Conservation (phyloP, 2,113 vertebrate genomes). For the Pseudonaja textilis region DNA sequence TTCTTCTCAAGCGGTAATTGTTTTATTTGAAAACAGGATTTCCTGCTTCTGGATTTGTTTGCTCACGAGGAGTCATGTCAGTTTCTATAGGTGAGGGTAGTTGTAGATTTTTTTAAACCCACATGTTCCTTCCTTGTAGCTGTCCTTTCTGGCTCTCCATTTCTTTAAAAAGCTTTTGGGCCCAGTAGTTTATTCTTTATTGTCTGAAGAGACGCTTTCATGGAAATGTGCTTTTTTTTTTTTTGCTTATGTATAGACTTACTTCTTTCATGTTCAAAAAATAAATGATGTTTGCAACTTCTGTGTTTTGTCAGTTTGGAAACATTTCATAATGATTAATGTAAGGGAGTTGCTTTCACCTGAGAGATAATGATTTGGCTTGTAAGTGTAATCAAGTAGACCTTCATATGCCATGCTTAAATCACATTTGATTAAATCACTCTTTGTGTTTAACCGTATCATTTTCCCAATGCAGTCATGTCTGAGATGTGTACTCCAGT, state of each 20-base stretch:
- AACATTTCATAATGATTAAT: neutral
- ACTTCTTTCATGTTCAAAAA: constrained; percentile 32
- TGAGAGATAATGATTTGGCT: neutral
- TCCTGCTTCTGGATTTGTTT: neutral
- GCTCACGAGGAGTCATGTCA: constrained; percentile 2
- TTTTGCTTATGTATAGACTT: constrained; percentile 34
- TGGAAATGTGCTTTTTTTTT: constrained; percentile 5
- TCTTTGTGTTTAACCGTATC: neutral
- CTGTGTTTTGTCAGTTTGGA: constrained; percentile 14
- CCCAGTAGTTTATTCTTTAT: constrained; percentile 14
- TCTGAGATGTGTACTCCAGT: neutral
- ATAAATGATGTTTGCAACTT: constrained; percentile 29
- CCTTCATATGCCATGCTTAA: neutral
- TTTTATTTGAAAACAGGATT: neutral
- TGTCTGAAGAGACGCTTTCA: constrained; percentile 15
- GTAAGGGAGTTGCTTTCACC: neutral
- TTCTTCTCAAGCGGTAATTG: constrained; percentile 3
- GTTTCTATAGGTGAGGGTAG: constrained; percentile 16
- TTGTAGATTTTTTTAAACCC: constrained; percentile 2
- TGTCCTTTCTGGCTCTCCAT: constrained; percentile 23
- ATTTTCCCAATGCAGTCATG: neutral
- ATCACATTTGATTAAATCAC: neutral
- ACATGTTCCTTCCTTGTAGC: neutral
- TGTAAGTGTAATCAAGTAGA: neutral
- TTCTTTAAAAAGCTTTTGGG: constrained; percentile 12